Evolutionary conservation across 2,888 invertebrate genomes (phyloP).

Genomic region (Poecilobothrus nobilitatus): DNA sequence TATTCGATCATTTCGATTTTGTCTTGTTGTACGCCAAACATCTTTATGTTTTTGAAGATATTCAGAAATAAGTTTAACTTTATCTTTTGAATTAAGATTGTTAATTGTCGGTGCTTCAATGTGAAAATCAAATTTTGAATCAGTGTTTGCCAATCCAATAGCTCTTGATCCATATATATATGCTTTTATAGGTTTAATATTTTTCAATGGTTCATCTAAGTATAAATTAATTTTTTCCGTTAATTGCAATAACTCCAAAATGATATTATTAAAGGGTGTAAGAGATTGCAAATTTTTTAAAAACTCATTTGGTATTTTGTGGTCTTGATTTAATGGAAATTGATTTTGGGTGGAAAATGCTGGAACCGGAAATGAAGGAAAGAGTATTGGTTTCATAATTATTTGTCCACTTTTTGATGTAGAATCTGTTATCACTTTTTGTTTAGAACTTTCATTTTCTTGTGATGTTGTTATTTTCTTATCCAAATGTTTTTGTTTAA

Average conservation of each 20-base stretch:
- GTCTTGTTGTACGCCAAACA: background rate
- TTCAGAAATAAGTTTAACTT: background rate
- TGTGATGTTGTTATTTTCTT: background rate
- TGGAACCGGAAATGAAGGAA: background rate
- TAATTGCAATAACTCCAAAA: background rate
- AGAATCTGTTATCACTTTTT: no score
- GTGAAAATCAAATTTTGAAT: background rate
- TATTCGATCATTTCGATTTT: background rate
- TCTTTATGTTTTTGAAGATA: background rate
- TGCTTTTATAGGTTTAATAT: background rate
- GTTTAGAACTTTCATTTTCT: no score
- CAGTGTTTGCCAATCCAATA: background rate
- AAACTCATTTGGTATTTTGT: background rate
- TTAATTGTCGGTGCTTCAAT: background rate
- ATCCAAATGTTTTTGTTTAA: background rate
- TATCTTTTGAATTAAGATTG: background rate
- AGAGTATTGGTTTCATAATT: background rate
- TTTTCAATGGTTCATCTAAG: background rate
- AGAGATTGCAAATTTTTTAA: background rate
- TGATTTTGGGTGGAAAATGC: background rate
- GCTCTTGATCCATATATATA: background rate
- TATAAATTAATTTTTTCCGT: background rate
- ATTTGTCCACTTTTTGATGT: no score
- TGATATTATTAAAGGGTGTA: background rate
- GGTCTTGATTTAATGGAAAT: background rate